Base-by-base conservation (phyloP, 2,888 invertebrate species). In the Cataglyphis livida region DNA sequence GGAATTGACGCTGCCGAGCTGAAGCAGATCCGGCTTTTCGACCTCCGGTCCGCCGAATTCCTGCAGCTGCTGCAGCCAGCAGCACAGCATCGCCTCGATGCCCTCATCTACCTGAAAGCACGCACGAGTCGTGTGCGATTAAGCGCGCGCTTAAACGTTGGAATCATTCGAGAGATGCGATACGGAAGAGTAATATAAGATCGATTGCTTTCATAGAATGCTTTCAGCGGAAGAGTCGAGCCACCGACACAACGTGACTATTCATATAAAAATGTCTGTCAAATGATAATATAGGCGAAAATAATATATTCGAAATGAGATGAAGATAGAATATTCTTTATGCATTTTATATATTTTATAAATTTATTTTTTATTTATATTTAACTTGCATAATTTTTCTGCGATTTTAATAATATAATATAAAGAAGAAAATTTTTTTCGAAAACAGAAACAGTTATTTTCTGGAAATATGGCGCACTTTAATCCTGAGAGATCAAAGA, bases 31-130 rank as follows among this genome's bases (percentile, higher is more conserved):
- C 0, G 98, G 98, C 90, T 97, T 97, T 91, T 98, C 98, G 65
- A 97, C 96, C 95, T 97, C 97, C 1, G 98, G 97, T 0, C 97
- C 97, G 21, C 97, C 97, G 90, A 97, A 97, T 93, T 98, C 98
- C 94, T 98, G 98, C 85, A 98, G 95, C 93, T 97, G 97, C 93
- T 98, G 97, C 85, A 98, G 95, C 97, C 97, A 98, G 93, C 98
- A 98, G 91, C 97, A 97, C 25, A 98, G 95, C 97, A 98, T 97
- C 81, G 97, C 97, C 94, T 98, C 98, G 94, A 98, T 97, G 83
- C 98, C 98, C 93, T 97, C 97, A 91, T 97, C 97, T 85, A 97
- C 97, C 97, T 97, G 90, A 71, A 48, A 41, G 44, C 74, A 71
- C 51, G 38, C 54, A 51, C 64, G 32, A 64, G 25, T 15, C 35